Evolutionary conservation across 92 coral and sea anemone genomes (phyloP).

Genomic region (Phenganax marumi): DNA sequence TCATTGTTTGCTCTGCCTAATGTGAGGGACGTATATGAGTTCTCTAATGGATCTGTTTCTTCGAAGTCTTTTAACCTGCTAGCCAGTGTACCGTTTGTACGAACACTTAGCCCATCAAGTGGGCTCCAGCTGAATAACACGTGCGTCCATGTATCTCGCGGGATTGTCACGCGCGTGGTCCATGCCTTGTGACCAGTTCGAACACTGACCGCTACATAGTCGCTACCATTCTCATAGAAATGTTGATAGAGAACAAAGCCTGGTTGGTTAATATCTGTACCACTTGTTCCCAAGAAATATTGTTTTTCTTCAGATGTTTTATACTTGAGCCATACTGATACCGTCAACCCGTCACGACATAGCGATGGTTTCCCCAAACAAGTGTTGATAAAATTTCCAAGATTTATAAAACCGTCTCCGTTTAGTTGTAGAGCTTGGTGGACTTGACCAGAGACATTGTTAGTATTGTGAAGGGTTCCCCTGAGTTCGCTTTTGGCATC

Average conservation of each 20-base stretch:
- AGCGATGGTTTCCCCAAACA: conserved; percentile 84
- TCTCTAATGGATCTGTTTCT: conserved; percentile 55
- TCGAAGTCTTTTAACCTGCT: conserved; percentile 56
- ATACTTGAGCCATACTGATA: conserved; percentile 88
- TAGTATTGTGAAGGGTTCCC: conserved; percentile 68
- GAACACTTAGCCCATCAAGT: conserved; percentile 71
- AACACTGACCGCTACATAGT: conserved; percentile 78
- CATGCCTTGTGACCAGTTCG: conserved; percentile 80
- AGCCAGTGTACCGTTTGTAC: conserved; percentile 71
- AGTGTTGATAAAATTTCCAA: conserved; percentile 75
- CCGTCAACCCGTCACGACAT: conserved; percentile 77
- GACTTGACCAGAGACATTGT: conserved; percentile 59
- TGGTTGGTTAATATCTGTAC: conserved; percentile 64
- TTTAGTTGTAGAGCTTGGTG: conserved; percentile 70
- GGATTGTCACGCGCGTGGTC: conserved; percentile 76
- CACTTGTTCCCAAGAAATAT: conserved; percentile 92
- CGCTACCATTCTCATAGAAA: conserved; percentile 57
- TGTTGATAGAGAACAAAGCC: conserved; percentile 93
- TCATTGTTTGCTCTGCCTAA: conserved; percentile 72
- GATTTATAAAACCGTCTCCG: conserved; percentile 84
- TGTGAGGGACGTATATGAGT: conserved; percentile 54
- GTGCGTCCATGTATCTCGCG: conserved; percentile 80
- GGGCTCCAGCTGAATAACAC: conserved; percentile 91
- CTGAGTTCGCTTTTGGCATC: conserved; percentile 65
- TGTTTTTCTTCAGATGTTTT: conserved; percentile 45